Conservation (phyloP, 1,140 invertebrate species). For the Zaprionus taronus region DNA sequence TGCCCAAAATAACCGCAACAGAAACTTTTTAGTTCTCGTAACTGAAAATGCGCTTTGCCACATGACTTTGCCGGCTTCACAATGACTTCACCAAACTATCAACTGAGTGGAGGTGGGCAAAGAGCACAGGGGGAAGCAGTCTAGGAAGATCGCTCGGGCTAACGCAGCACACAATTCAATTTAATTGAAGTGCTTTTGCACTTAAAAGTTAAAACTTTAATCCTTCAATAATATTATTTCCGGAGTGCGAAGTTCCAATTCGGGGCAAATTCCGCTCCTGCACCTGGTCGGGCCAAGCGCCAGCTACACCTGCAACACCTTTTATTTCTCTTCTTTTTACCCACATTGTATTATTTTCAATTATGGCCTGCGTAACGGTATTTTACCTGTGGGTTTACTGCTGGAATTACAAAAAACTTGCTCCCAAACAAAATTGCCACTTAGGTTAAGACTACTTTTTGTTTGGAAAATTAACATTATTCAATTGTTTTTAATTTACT, state of each 20-base stretch:
- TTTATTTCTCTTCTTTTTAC: background rate
- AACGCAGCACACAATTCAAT: slow-evolving; percentile 57
- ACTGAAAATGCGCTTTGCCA: slow-evolving; percentile 63
- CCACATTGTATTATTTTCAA: slow-evolving; percentile 46
- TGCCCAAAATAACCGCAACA: slow-evolving; percentile 60
- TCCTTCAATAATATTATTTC: slow-evolving; percentile 80
- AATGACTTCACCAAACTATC: slow-evolving; percentile 27
- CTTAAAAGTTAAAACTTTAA: slow-evolving; percentile 82
- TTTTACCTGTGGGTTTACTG: slow-evolving; percentile 30
- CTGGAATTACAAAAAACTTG: slow-evolving; percentile 46
- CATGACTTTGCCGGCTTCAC: slow-evolving; percentile 39
- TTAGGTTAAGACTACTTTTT: slow-evolving; percentile 24
- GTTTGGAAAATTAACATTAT: slow-evolving; percentile 59
- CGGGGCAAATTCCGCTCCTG: background rate
- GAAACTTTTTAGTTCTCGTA: slow-evolving; percentile 68
- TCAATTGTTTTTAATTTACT: slow-evolving; percentile 23
- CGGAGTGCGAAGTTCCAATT: slow-evolving; percentile 70
- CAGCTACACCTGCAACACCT: background rate
- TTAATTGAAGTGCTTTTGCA: slow-evolving; percentile 79
- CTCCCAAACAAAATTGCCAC: background rate
- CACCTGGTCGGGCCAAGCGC: background rate
- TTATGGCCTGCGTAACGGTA: slow-evolving; percentile 41
- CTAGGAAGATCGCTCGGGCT: background rate
- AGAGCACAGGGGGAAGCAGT: background rate
- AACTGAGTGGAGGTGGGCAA: background rate